Base-by-base conservation (phyloP, 1,140 invertebrate genomes). In the Octopus sinensis region DNA sequence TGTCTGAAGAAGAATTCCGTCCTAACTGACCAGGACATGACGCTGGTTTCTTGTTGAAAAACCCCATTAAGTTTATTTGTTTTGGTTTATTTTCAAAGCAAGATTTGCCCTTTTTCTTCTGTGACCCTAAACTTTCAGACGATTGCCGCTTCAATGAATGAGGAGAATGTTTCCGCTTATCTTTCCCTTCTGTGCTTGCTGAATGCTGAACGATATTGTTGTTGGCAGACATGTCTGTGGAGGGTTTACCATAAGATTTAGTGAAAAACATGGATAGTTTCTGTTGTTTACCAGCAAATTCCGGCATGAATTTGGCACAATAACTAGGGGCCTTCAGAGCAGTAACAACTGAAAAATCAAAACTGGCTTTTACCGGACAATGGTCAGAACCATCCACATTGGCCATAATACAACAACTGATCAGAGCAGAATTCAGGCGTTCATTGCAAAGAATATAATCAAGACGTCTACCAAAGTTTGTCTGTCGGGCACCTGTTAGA, bases 371-470 rank as follows among this genome's bases (percentile, higher is more conserved):
- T 10, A 93, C 91, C 4, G 93, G 93, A 86, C 93, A 93, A 83
- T 93, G 93, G 86, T 93, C 93, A 68, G 92, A 93, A 2, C 93
- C 93, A 80, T 91, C 84, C 51, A 93, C 85, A n/a, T 93, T 91
- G 30, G 88, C 78, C 81, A 91, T 84, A 54, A 93, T 89, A 17
- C 86, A 80, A 82, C 91, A 91, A 53, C 90, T 87, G 9, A 77
- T 80, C 9, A 93, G 82, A 79, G 87, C 86, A 6, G 79, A 77
- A 4, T 88, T 75, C 4, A 93, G 84, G 23, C 88, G 81, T 54
- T 82, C 81, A 85, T 92, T 90, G 30, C 88, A 85, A 6, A 93
- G 82, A 54, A 93, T 92, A 84, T 93, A 93, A 85, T 93, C 93
- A 51, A 93, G 91, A 51, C 93, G 84, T 54, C 90, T 90, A 17